Evolutionary conservation across 2,888 invertebrate genomes (phyloP).

Genomic region (Diabrotica balteata): DNA sequence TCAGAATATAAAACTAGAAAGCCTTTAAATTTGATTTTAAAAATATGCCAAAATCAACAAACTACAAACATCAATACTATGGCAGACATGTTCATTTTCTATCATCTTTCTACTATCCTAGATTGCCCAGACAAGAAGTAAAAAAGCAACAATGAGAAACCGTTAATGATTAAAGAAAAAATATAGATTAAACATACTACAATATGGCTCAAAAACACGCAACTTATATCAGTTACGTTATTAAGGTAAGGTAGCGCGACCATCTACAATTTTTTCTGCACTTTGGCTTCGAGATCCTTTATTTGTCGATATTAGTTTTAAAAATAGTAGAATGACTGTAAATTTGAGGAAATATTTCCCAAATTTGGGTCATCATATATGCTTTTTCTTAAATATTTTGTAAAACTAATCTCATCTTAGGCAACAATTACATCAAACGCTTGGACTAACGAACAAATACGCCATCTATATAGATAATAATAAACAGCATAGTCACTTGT

Average conservation of each 20-base stretch:
- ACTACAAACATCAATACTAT: constrained; percentile 22
- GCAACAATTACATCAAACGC: constrained; percentile 45
- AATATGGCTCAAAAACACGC: constrained; percentile 38
- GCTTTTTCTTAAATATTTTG: constrained; percentile 17
- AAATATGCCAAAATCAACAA: constrained; percentile 13
- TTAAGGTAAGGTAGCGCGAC: constrained; percentile 53
- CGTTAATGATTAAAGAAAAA: constrained; percentile 25
- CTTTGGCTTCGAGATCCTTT: constrained; percentile 48
- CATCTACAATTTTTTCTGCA: constrained; percentile 43
- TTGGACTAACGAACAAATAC: constrained; percentile 47
- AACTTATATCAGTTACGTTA: constrained; percentile 36
- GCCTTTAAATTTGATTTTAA: not conserved
- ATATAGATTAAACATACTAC: constrained; percentile 30
- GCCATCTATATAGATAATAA: constrained; percentile 36
- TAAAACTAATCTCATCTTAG: constrained; percentile 45
- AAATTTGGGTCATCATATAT: constrained; percentile 17
- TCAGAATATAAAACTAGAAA: no score
- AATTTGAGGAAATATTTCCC: constrained; percentile 11
- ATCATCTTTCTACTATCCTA: constrained; percentile 26
- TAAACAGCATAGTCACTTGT: constrained; percentile 1
- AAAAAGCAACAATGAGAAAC: constrained; percentile 22
- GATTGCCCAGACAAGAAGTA: constrained; percentile 27
- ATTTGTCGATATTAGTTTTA: constrained; percentile 33
- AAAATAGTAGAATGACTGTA: constrained; percentile 20
- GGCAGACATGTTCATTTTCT: constrained; percentile 17